Evolutionary conservation across 2,797 vertebrate species (phyloP), one percentile per base, ranked within the genome.

Genomic region (Chelon labrosus): DNA sequence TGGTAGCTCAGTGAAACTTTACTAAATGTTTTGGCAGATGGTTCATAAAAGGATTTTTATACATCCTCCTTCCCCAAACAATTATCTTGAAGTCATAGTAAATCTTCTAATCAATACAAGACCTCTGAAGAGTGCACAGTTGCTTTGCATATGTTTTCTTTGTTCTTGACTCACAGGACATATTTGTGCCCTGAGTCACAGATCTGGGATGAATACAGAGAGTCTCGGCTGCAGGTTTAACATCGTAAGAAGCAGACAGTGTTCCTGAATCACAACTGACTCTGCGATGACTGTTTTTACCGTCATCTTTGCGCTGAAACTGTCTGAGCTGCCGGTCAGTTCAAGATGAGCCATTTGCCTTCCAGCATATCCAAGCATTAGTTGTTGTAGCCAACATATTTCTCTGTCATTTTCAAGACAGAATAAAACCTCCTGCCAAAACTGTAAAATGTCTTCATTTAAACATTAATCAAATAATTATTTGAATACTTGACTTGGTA

Each of bases 141-240:
- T 93, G 91, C 85, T 71, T 44, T 84, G 88, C 91, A 90, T 88
- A 75, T 93, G 91, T 89, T 88, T 75, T 68, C 85, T 90, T 92
- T 91, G 79, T 90, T 89, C 83, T 83, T 75, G 69, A 88, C 73
- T 89, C 82, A 78, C 85, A 85, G 85, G 77, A 79, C 90, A 93
- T 94, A 88, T 92, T 91, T 93, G 83, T 2, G 62, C 73, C 67
- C 69, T 93, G 92, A 94, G 66, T 94, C 93, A 94, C 65, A 52
- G 73, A 73, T 86, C 67, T 84, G 85, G 76, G 77, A 73, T 75
- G 77, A 81, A 86, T 73, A 77, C 67, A 87, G 70, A 79, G 66
- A 81, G 62, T 70, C 54, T 4, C 60, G 38, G 61, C 75, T 74
- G 66, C 85, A 87, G 82, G 83, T 89, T 85, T 65, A 87, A 70